phyloP scores from a whole-genome alignment of 2,888 invertebrate genomes.

The Zaprionus obscuricornis region DNA sequence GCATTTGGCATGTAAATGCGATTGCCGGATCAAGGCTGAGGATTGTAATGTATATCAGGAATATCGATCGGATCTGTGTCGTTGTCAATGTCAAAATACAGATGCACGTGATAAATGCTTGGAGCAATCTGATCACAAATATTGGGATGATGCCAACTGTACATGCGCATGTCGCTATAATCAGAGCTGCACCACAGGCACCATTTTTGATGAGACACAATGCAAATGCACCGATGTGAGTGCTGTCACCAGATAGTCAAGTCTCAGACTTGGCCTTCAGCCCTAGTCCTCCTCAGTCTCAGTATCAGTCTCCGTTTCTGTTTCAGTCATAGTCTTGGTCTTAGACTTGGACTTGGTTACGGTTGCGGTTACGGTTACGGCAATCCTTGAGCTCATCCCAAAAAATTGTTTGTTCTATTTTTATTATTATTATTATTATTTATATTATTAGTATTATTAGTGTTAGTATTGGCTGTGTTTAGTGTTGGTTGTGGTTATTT shows the following conservation, averaged over 20 bases:
- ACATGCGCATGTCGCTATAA: constrained; percentile 86
- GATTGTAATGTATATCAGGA: constrained; percentile 86
- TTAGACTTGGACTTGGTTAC: too few relatives aligned
- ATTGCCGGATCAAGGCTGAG: constrained; percentile 85
- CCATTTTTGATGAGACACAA: constrained; percentile 85
- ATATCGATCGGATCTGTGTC: constrained; percentile 85
- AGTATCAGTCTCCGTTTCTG: too few relatives aligned
- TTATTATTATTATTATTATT: too few relatives aligned
- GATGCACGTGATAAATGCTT: constrained; percentile 86
- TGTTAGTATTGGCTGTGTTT: too few relatives aligned
- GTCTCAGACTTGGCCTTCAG: too few relatives aligned
- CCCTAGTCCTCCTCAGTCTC: too few relatives aligned
- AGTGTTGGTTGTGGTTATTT: too few relatives aligned
- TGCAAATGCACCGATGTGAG: constrained; percentile 82
- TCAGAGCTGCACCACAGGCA: constrained; percentile 86
- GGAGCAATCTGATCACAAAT: constrained; percentile 84
- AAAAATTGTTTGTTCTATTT: too few relatives aligned
- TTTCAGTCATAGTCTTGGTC: too few relatives aligned
- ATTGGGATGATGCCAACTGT: constrained; percentile 87
- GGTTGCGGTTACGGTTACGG: too few relatives aligned
- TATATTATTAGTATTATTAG: too few relatives aligned
- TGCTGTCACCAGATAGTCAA: constrained; percentile 28
- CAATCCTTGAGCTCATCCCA: too few relatives aligned
- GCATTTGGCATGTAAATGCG: constrained; percentile 86
- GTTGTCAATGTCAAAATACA: constrained; percentile 86